Evolutionary conservation across 2,113 vertebrate species (phyloP).

Genomic region (Natator depressus): DNA sequence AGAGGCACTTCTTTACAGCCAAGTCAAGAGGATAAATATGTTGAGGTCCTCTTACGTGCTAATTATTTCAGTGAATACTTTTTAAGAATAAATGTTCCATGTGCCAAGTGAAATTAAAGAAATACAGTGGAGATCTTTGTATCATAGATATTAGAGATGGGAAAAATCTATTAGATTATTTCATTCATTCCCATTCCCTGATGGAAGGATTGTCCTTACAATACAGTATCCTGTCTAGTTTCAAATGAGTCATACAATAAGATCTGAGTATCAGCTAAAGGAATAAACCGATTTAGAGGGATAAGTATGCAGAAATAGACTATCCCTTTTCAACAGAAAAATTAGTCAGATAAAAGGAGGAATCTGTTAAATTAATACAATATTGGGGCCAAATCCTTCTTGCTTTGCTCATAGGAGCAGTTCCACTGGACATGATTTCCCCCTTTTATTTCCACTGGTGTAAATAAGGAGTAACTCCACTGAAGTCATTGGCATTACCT

Average conservation of each 20-base stretch:
- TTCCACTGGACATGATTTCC: neutral
- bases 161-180: neutral
- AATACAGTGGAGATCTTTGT: neutral
- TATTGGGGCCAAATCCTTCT: neutral
- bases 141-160: neutral
- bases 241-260: slow-evolving; percentile 27
- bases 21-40: neutral
- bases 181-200: slow-evolving; percentile 5
- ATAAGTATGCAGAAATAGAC: slow-evolving; percentile 31
- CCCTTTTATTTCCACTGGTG: neutral
- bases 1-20: neutral
- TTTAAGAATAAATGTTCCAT: slow-evolving; percentile 11
- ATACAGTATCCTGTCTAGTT: slow-evolving; percentile 12
- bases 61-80: neutral
- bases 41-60: neutral
- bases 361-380: slow-evolving; percentile 16
- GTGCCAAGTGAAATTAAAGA: neutral
- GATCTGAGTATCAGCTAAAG: slow-evolving; percentile 17
- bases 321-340: slow-evolving; percentile 16
- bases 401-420: slow-evolving; percentile 33
- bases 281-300: neutral
- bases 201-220: slow-evolving; percentile 4
- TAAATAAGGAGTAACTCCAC: neutral
- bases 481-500: neutral
- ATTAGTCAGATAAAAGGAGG: slow-evolving; percentile 7